A percentile compares a stretch with the other conserved stretches of the same genome.
Evolutionary conservation across 2,113 vertebrate genomes (phyloP).

Genomic region (Ahaetulla prasina): DNA sequence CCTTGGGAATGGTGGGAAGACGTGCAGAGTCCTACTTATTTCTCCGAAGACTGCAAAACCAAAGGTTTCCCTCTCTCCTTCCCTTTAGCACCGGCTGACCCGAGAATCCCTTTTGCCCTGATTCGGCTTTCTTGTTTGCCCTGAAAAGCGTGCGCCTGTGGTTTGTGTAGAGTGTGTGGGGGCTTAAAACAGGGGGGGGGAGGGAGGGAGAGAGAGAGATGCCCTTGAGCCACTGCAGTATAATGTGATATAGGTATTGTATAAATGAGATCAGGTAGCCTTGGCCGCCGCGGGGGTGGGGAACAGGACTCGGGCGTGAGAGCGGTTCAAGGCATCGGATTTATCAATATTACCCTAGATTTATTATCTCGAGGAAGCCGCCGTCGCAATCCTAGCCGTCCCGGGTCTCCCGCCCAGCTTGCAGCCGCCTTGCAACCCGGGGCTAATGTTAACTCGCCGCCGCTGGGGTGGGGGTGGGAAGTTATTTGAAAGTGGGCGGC

Average conservation of each 20-base stretch:
- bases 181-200: not conserved
- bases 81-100: not conserved
- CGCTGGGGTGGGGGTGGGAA: not conserved
- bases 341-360: not conserved
- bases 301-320: not conserved
- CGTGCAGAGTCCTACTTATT: no score
- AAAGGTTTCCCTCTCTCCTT: no score
- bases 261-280: not conserved
- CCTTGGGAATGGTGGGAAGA: not conserved
- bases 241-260: not conserved
- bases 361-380: not conserved
- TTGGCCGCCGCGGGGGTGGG: accelerated
- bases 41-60: not conserved
- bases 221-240: not conserved
- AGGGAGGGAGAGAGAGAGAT: not conserved
- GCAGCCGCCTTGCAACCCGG: not conserved
- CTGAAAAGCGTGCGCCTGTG: not conserved
- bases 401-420: not conserved
- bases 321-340: not conserved
- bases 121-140: not conserved
- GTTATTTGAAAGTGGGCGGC: not conserved
- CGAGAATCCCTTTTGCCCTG: not conserved
- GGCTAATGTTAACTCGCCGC: not conserved
- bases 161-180: not conserved
- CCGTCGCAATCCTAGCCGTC: not conserved